These are phyloP conservation scores for Drosophila neonasuta DNA, from an alignment of 2,888 invertebrate genomes.

Conservation along the genomic window DNA sequence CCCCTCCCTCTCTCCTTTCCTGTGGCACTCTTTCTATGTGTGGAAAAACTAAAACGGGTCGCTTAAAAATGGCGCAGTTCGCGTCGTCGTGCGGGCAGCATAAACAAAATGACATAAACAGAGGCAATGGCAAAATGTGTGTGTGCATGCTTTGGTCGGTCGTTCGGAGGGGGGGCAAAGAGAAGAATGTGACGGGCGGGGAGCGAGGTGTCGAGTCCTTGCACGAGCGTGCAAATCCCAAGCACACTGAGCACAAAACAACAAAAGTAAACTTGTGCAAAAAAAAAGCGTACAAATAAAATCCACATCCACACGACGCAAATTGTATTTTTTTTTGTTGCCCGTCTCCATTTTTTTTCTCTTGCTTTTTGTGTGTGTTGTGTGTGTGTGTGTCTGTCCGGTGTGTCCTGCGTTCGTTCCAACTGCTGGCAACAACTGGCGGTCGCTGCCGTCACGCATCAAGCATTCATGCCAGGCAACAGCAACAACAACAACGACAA, in stretches of 20 bases:
- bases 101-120: slow-evolving; percentile 71
- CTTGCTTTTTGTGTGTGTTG: slow-evolving; percentile 20
- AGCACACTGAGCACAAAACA: slow-evolving; percentile 55
- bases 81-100: slow-evolving; percentile 60
- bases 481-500: slow-evolving; percentile 28
- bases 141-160: slow-evolving; percentile 3
- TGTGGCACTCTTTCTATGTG: slow-evolving; percentile 3
- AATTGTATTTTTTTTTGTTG: slow-evolving; percentile 58
- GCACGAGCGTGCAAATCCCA: slow-evolving; percentile 69
- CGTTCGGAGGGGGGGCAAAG: too few relatives aligned
- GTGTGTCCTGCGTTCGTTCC: slow-evolving; percentile 59
- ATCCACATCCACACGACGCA: slow-evolving; percentile 65
- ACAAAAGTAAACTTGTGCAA: slow-evolving; percentile 58
- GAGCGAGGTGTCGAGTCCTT: slow-evolving; percentile 64
- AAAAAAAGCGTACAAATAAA: slow-evolving; percentile 59
- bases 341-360: slow-evolving; percentile 23
- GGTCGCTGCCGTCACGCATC: slow-evolving; percentile 75
- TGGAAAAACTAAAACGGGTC: slow-evolving; percentile 54
- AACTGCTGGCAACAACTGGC: slow-evolving; percentile 76
- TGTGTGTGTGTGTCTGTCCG: slow-evolving; percentile 40
- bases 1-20: background rate
- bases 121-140: slow-evolving; percentile 42
- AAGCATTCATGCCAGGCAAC: slow-evolving; percentile 71
- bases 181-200: background rate
- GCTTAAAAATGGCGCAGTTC: slow-evolving; percentile 61